Percentiles rank a stretch among this genome's conserved stretches.
Evolutionary conservation across 23 tunicate genomes (phyloP).

Genomic region (Halocynthia aurantium): DNA sequence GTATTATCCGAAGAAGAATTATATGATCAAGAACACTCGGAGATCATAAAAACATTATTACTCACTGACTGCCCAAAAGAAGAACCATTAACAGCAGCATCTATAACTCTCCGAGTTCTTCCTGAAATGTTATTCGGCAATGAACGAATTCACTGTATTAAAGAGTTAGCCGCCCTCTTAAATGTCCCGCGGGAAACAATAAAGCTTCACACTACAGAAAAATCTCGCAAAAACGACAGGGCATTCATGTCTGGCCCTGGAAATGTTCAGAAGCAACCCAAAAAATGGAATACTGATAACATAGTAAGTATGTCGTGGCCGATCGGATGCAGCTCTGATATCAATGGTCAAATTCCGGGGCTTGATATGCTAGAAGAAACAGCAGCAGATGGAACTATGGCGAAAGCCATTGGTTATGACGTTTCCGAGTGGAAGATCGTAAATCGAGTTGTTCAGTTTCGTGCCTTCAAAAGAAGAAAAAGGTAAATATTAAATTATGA

Average conservation of each 20-base stretch:
- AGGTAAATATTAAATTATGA: background rate
- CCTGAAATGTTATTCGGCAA: background rate
- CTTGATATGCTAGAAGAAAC: slow-evolving; percentile 38
- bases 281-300: background rate
- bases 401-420: slow-evolving; percentile 46
- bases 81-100: slow-evolving; percentile 12
- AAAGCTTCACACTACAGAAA: background rate
- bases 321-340: slow-evolving; percentile 56
- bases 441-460: slow-evolving; percentile 9
- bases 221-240: background rate
- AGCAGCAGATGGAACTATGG: slow-evolving; percentile 48
- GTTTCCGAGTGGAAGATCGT: slow-evolving; percentile 61
- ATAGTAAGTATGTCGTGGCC: slow-evolving; percentile 55
- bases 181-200: background rate
- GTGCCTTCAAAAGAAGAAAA: slow-evolving; percentile 18
- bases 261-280: slow-evolving; percentile 1
- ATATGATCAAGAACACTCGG: background rate
- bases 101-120: background rate
- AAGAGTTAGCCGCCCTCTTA: background rate
- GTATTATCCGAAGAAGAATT: slow-evolving; percentile 6
- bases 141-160: slow-evolving; percentile 4
- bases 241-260: slow-evolving; percentile 64
- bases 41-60: background rate
- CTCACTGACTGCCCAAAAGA: slow-evolving; percentile 10
- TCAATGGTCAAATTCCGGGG: slow-evolving; percentile 20